Conservation (phyloP, 2,797 vertebrate species). For the Semaprochilodus insignis region DNA sequence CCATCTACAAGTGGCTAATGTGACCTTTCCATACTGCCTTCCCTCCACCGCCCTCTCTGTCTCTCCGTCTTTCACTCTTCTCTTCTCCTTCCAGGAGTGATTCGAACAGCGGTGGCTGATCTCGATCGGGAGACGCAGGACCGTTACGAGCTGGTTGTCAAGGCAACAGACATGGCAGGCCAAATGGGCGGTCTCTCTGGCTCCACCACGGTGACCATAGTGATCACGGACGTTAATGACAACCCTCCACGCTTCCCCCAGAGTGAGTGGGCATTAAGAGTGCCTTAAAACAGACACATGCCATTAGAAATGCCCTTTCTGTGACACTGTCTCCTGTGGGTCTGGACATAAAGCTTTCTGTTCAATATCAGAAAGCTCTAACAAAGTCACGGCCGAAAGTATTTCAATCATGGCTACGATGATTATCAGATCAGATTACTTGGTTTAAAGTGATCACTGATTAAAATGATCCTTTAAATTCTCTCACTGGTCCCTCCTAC, state of each 20-base stretch:
- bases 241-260: conserved; percentile 96
- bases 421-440: not conserved
- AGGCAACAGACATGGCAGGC: conserved; percentile 98
- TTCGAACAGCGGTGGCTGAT: conserved; percentile 95
- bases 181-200: conserved; percentile 97
- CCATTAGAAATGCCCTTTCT: conserved; percentile 27
- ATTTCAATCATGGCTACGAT: not conserved
- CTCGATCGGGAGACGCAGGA: conserved; percentile 96
- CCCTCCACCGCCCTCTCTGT: conserved; percentile 30
- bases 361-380: not conserved
- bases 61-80: conserved; percentile 9
- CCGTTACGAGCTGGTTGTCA: conserved; percentile 96
- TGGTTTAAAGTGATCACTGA: not conserved
- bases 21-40: conserved; percentile 36
- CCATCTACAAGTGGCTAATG: not conserved
- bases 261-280: conserved; percentile 82
- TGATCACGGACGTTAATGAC: conserved; percentile 98
- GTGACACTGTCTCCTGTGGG: not conserved
- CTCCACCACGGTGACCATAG: conserved; percentile 97
- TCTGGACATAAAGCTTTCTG: conserved; percentile 12
- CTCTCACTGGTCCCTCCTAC: too few species aligned
- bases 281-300: conserved; percentile 51
- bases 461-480: not conserved
- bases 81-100: conserved; percentile 82
- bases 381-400: conserved; percentile 1